These are phyloP conservation scores for Apamea anceps DNA, from an alignment of 2,888 invertebrate species.

Conservation along the genomic window DNA sequence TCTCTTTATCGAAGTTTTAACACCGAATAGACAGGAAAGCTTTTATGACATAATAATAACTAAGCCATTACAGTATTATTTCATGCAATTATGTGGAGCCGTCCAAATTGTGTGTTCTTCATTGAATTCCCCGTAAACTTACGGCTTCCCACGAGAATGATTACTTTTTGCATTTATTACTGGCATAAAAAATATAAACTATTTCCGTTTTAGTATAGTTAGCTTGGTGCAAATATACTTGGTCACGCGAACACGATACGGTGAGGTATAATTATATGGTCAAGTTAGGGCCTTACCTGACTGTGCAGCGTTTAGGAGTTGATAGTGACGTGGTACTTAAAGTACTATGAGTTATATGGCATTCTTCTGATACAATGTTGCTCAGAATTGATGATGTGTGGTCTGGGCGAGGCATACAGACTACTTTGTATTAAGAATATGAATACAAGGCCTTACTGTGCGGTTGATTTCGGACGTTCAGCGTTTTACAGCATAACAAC, in stretches of 20 bases:
- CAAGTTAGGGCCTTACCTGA: conserved; percentile 35
- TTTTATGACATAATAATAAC: conserved; percentile 39
- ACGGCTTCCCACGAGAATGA: conserved; percentile 72
- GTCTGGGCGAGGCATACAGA: conserved; percentile 32
- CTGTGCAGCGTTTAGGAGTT: conserved; percentile 13
- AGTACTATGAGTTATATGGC: conserved; percentile 23
- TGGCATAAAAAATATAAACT: conserved; percentile 68
- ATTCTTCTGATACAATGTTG: conserved; percentile 53
- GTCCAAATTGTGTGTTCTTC: conserved; percentile 56
- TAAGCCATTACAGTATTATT: conserved; percentile 52
- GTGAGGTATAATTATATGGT: conserved; percentile 55
- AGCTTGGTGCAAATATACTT: conserved; percentile 62
- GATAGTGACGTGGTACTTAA: conserved; percentile 17
- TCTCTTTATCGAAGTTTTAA: conserved; percentile 26
- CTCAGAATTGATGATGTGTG: conserved; percentile 50
- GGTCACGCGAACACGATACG: conserved; percentile 71
- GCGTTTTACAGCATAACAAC: conserved; percentile 30
- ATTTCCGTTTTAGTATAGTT: conserved; percentile 71
- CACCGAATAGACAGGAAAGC: neutral
- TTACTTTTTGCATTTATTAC: conserved; percentile 71
- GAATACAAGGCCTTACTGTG: conserved; percentile 42
- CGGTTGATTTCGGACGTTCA: conserved; percentile 33
- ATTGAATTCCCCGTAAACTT: conserved; percentile 52
- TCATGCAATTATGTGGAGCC: conserved; percentile 49
- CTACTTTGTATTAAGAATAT: conserved; percentile 53